Base-by-base conservation (phyloP, 2,113 vertebrate species). In the Odobenus rosmarus region DNA sequence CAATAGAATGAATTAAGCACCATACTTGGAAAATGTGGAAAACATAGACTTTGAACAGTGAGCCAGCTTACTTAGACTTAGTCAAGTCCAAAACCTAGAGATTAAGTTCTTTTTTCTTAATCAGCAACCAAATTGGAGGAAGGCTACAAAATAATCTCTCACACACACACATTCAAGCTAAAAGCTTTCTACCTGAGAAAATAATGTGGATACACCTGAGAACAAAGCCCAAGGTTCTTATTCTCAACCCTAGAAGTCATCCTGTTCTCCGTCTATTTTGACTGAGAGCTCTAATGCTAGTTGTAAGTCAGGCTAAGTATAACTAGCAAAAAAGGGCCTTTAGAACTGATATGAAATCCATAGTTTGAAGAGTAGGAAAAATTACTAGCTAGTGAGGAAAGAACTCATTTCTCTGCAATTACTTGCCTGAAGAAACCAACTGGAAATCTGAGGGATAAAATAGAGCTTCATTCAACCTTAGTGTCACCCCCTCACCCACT, bases 381-480 rank as follows among this genome's bases (percentile, higher is more conserved):
- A 97, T 67, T 53, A 86, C 64, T 80, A 72, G n/a, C 39, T 90
- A 53, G 9, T 59, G 26, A 95, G 62, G 86, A 90, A 93, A 96
- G 28, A 92, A 72, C 62, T 61, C 16, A 59, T 49, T 96, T 95
- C 53, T 93, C 31, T 82, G 19, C 46, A 93, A 89, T 94, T 86
- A 80, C n/a, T 94, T 91, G 46, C 85, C 93, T 94, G 33, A 93
- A 80, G 36, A 97, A 93, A 88, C 15, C 49, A 71, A 42, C 33
- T 59, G 21, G 77, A 91, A 97, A 87, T 77, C n/a, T 62, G 24
- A 93, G 93, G 74, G 33, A 93, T 57, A 81, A 72, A 96, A 94
- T 49, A 88, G 31, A 95, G 9, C 61, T 67, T 82, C 31, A 36
- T 49, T 91, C 76, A 95, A 55, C 46, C 81, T 88, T 49, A 2